Conservation (phyloP, 1,140 invertebrate species). For the Lucilia sericata region DNA sequence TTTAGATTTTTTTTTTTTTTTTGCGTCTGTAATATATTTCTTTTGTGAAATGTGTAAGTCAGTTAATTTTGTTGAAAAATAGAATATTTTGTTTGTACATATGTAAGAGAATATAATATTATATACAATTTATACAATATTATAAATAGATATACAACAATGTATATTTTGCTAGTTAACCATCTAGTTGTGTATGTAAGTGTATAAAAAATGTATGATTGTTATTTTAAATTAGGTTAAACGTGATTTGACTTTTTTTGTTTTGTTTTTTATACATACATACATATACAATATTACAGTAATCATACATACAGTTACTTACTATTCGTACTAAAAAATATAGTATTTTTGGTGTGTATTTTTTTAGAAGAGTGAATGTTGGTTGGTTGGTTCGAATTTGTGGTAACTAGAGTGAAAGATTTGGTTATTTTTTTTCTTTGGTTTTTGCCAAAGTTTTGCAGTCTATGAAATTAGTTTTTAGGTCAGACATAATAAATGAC, state of each 20-base stretch:
- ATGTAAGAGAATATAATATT: too few species aligned
- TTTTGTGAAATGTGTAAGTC: too few species aligned
- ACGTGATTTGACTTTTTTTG: conserved; percentile 45
- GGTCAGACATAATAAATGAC: too few species aligned
- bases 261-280: background rate
- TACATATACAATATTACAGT: conserved; percentile 1
- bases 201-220: conserved; percentile 14
- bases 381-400: background rate
- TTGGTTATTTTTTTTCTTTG: background rate
- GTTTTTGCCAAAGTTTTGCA: background rate
- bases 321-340: background rate
- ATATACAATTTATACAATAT: too few species aligned
- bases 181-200: background rate
- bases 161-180: too few species aligned
- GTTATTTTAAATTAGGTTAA: conserved; percentile 47
- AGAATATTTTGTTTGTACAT: too few species aligned
- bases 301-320: background rate
- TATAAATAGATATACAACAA: too few species aligned
- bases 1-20: background rate
- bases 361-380: conserved; percentile 16
- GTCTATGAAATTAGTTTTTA: too few species aligned
- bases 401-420: conserved; percentile 26
- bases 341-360: too few species aligned
- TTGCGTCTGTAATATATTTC: background rate
- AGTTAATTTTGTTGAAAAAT: too few species aligned